phyloP scores from a whole-genome alignment of 2,113 vertebrate species.

The Bos javanicus region DNA sequence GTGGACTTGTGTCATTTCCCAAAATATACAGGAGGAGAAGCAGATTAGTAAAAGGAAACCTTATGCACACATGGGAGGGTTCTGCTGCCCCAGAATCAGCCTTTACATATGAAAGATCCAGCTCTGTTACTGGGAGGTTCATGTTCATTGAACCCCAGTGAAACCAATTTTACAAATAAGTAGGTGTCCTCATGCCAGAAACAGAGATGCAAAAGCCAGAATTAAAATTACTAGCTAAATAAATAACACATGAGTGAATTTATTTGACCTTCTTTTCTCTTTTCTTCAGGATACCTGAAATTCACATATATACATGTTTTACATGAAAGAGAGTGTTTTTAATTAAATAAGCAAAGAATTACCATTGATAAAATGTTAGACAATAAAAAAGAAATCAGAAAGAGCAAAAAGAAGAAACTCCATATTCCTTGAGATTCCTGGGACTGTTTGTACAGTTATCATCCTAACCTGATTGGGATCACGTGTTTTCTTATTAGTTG shows the following conservation, averaged over 20 bases:
- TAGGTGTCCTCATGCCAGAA: neutral
- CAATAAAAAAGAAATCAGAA: slow-evolving; percentile 3
- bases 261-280: neutral
- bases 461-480: neutral
- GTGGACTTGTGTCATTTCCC: slow-evolving; percentile 55
- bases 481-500: slow-evolving; percentile 4
- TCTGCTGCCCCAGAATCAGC: slow-evolving; percentile 12
- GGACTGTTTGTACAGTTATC: neutral
- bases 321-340: neutral
- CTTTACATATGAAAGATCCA: neutral
- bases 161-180: neutral
- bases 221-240: neutral
- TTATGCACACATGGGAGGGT: neutral
- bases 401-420: neutral
- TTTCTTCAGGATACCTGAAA: neutral
- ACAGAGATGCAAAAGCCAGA: neutral
- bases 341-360: neutral
- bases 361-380: neutral
- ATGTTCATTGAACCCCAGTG: neutral
- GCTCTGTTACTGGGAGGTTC: neutral
- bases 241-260: neutral
- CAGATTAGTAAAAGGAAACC: slow-evolving; percentile 62
- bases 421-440: neutral
- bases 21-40: slow-evolving; percentile 56
- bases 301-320: neutral